phyloP scores from a whole-genome alignment of 2,113 vertebrate genomes.

The Psephotus haematonotus region DNA sequence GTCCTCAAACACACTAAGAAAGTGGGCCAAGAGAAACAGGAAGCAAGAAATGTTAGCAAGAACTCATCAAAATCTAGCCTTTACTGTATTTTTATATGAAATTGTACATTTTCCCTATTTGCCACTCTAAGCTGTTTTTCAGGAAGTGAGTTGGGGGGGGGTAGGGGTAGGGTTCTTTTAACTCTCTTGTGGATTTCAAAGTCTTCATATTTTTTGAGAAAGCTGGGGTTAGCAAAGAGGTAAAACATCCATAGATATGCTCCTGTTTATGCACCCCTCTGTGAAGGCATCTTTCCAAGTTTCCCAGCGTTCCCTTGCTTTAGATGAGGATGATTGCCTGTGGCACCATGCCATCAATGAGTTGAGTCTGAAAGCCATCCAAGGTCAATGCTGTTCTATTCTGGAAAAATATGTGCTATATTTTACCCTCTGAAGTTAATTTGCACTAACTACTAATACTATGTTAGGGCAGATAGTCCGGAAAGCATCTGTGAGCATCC shows the following conservation, averaged over 20 bases:
- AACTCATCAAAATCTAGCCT: not conserved
- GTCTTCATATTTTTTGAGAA: not conserved
- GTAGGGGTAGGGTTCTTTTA: not conserved
- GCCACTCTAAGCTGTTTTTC: not conserved
- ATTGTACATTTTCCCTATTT: not conserved
- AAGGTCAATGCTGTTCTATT: not conserved
- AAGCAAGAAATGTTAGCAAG: not conserved
- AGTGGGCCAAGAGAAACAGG: not conserved
- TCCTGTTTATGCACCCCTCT: not conserved
- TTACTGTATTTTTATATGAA: not conserved
- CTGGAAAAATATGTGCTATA: not conserved
- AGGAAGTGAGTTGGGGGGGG: fast-evolving
- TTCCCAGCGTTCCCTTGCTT: not conserved
- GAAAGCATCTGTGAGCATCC: not conserved
- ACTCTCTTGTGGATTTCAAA: not conserved
- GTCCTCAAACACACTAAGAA: not conserved
- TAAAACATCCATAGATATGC: not conserved
- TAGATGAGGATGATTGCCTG: not conserved
- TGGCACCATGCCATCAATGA: not conserved
- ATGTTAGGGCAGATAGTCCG: not conserved
- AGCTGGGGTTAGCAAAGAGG: not conserved
- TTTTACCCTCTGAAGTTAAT: not conserved
- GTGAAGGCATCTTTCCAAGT: not conserved
- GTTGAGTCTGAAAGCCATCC: not conserved
- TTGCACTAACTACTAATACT: not conserved